Evolutionary conservation across 2,888 invertebrate species (phyloP), one percentile per base, ranked within the genome.

Genomic region (Caenorhabditis zanzibari): DNA sequence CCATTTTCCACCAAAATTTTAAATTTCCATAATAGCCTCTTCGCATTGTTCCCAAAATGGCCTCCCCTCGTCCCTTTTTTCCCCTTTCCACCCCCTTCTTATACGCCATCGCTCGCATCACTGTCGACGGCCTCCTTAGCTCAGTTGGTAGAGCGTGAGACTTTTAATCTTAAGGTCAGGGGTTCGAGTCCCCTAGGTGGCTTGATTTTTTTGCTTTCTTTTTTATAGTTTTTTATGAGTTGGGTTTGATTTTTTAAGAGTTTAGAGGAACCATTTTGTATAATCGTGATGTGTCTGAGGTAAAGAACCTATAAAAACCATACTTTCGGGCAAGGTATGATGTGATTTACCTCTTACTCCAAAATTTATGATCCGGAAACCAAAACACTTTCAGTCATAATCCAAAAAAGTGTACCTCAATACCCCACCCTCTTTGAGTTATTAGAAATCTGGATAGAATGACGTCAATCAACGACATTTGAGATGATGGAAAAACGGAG

Each of bases 141-240:
- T 88, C 88, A 87, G 87, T 87, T 88, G 87, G 88, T 88, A 88
- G 88, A 88, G 88, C 88, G 88, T 88, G 81, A 87, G 87, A 87
- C 87, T 87, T 86, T 87, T 87, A 87, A 87, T 87, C 87, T 87
- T 77, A 87, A 86, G 81, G 86, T 83, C 85, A 85, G 79, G 86
- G 86, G 86, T 83, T 86, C 86, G 86, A 86, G 85, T 76, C 86
- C 86, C 86, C 79, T 85, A 85, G 81, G 86, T 80, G 86, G 86
- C 86, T 84, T 63, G 59, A 68, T 54, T 47, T 85, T 84, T 85
- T 85, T 58, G 47, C 19, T 47, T 47, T 47, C 19, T 47, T 47
- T 44, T 44, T 44, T 12, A 0, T 5, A 5, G 5, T 44, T 44
- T 14, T 16, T n/a, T n/a, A n/a, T 14, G 3, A 41, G 41, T 10